A percentile compares a stretch with the other conserved stretches of the same genome.
Conservation (phyloP, 1,140 invertebrate genomes). For the Neodiprion fabricii region DNA sequence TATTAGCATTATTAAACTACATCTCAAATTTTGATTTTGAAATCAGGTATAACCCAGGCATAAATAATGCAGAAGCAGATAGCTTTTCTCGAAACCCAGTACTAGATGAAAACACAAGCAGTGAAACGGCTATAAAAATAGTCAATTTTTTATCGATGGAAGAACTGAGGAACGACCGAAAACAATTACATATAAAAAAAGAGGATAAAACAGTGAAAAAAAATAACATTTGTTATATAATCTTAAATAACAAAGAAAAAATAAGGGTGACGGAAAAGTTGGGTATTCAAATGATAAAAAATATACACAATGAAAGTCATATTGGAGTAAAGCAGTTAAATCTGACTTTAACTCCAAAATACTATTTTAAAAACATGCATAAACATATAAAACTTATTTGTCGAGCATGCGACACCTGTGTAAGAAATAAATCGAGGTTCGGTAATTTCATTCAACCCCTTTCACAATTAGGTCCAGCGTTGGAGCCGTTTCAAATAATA, state of each 20-base stretch:
- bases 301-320: constrained; percentile 24
- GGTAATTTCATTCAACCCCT: not conserved
- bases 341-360: constrained; percentile 26
- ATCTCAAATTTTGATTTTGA: too few relatives aligned
- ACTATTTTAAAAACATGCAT: constrained; percentile 31
- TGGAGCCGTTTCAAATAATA: constrained; percentile 25
- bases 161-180: too few relatives aligned
- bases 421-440: constrained; percentile 14
- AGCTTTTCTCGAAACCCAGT: too few relatives aligned
- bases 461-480: constrained; percentile 12
- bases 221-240: constrained; percentile 26
- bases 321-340: constrained; percentile 27
- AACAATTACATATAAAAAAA: not conserved
- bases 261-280: constrained; percentile 31
- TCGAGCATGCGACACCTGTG: constrained; percentile 26
- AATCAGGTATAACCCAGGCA: too few relatives aligned
- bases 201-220: not conserved
- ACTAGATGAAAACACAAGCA: too few relatives aligned
- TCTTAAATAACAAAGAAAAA: constrained; percentile 31
- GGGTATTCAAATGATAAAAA: constrained; percentile 14
- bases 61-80: too few relatives aligned
- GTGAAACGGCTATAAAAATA: too few relatives aligned
- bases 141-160: too few relatives aligned
- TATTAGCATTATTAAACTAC: too few relatives aligned
- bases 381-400: constrained; percentile 26